A percentile compares a stretch with the other conserved stretches of the same genome.
phyloP scores from a whole-genome alignment of 2,113 vertebrate genomes.

The Anolis carolinensis region DNA sequence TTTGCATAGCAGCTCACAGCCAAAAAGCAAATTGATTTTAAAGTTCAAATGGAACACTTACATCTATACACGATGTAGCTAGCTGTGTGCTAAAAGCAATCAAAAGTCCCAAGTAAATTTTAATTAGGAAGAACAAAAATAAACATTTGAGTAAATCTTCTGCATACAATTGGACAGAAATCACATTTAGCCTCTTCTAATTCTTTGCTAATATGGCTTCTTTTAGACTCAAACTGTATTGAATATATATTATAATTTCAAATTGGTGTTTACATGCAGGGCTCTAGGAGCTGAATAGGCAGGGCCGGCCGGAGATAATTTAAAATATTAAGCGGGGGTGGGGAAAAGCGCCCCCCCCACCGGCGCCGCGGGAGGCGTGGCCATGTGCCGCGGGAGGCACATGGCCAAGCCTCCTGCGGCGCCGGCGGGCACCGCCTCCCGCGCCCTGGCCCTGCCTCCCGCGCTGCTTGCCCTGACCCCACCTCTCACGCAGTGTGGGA shows the following conservation, averaged over 20 bases:
- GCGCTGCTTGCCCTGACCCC: too few relatives aligned
- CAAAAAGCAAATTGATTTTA: neutral
- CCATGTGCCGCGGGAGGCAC: too few relatives aligned
- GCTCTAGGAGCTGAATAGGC: conserved; percentile 9
- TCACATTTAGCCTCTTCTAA: conserved; percentile 41
- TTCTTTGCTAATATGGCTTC: conserved; percentile 27
- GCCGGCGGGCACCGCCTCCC: too few relatives aligned
- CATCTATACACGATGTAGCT: conserved; percentile 9
- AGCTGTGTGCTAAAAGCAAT: neutral
- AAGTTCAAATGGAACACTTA: neutral
- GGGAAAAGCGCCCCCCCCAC: too few relatives aligned
- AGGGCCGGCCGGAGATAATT: too few relatives aligned
- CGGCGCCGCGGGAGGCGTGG: too few relatives aligned
- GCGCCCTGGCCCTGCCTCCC: too few relatives aligned
- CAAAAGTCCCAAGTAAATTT: neutral
- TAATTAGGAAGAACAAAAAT: conserved; percentile 46
- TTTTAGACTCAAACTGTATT: conserved; percentile 12
- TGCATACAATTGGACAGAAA: conserved; percentile 44
- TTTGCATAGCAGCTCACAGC: neutral
- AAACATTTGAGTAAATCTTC: neutral
- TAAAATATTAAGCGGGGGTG: too few relatives aligned
- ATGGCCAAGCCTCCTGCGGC: too few relatives aligned
- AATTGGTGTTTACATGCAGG: conserved; percentile 26
- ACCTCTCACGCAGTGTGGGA: too few relatives aligned
- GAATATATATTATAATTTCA: conserved; percentile 6